A percentile compares a stretch with the other conserved stretches of the same genome.
Evolutionary conservation across 2,797 vertebrate species (phyloP).

Genomic region (Kryptopterus vitreolus): DNA sequence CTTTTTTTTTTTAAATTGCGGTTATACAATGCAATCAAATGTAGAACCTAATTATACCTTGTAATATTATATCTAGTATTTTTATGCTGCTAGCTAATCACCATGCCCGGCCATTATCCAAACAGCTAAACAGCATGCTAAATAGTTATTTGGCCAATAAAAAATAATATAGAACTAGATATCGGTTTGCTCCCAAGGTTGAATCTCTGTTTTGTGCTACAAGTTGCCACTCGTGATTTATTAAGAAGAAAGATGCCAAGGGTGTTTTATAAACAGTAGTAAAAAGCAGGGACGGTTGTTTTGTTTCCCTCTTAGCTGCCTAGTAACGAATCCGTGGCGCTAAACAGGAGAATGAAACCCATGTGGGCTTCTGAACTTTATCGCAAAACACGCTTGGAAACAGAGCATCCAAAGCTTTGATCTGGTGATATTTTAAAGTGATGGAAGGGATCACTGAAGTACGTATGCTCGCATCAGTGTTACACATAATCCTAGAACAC

Average conservation of each 20-base stretch:
- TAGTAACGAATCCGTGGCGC: slow-evolving; percentile 21
- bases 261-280: not conserved
- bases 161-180: not conserved
- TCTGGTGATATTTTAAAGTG: not conserved
- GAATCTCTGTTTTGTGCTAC: not conserved
- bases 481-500: not conserved
- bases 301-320: not conserved
- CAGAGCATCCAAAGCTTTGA: not conserved
- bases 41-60: too few relatives aligned
- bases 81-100: not conserved
- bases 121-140: not conserved
- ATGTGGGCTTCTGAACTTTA: slow-evolving; percentile 7
- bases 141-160: not conserved
- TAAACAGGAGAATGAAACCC: not conserved
- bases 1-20: too few relatives aligned
- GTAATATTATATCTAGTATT: not conserved
- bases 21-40: too few relatives aligned
- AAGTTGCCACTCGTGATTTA: not conserved
- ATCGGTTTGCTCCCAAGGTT: not conserved
- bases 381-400: slow-evolving; percentile 5
- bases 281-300: slow-evolving; percentile 5
- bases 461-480: not conserved
- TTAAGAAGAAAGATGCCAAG: not conserved
- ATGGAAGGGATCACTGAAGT: not conserved
- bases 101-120: not conserved